These are phyloP conservation scores for Andricus curvator DNA, from an alignment of 2,888 invertebrate genomes.

Conservation along the genomic window DNA sequence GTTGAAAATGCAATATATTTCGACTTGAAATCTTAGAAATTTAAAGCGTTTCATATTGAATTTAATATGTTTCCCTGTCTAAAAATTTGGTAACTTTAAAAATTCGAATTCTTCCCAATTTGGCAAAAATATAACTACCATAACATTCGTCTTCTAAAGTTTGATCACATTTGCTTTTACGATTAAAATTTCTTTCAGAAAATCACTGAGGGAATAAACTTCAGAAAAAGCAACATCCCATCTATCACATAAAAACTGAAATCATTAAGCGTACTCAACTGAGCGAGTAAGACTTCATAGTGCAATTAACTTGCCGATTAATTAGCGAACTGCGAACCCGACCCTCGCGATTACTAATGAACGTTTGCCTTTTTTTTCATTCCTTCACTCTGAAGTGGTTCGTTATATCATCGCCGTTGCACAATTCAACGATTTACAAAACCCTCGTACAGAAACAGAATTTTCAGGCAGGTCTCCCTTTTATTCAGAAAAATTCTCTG, in stretches of 20 bases:
- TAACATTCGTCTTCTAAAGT: too few relatives aligned
- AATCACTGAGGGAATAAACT: neutral
- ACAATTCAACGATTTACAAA: slow-evolving; percentile 17
- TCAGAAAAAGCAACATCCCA: neutral
- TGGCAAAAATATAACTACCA: too few relatives aligned
- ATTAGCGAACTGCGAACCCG: slow-evolving; percentile 26
- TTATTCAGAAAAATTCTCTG: slow-evolving; percentile 4
- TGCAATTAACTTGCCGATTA: slow-evolving; percentile 26
- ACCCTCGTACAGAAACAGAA: neutral
- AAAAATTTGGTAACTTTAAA: too few relatives aligned
- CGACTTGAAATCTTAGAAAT: too few relatives aligned
- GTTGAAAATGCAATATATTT: too few relatives aligned
- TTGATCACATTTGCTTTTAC: too few relatives aligned
- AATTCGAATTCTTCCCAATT: too few relatives aligned
- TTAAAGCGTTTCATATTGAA: too few relatives aligned
- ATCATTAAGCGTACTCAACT: slow-evolving; percentile 20
- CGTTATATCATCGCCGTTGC: slow-evolving; percentile 19
- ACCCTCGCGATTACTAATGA: slow-evolving; percentile 30
- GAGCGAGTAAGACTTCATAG: slow-evolving; percentile 23
- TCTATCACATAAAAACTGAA: neutral
- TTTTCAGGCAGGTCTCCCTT: slow-evolving; percentile 6
- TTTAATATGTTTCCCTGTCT: too few relatives aligned
- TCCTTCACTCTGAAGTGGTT: neutral
- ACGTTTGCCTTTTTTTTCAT: slow-evolving; percentile 6
- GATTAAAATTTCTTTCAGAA: neutral